Evolutionary conservation across 2,888 invertebrate genomes (phyloP), one percentile per base, ranked within the genome.

Genomic region (Acronicta alni): DNA sequence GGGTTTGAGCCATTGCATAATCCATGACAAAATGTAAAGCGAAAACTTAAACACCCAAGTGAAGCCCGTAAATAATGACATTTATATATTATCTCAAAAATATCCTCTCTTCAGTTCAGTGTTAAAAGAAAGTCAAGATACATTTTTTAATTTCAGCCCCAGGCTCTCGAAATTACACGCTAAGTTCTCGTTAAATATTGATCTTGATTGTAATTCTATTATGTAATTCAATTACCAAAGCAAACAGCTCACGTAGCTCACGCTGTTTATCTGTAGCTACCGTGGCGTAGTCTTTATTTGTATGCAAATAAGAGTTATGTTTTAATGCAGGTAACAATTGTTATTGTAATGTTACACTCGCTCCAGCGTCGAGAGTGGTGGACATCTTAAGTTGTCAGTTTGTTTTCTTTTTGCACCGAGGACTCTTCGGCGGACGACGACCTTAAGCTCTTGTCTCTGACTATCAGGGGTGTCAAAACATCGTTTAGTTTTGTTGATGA

Each of bases 341-440:
- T 91, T 91, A 91, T 93, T 92, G 88, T 93, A 91, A 91, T 90
- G 86, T 85, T 84, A 89, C 87, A 87, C 88, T 88, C 75, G 81
- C 69, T 72, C 59, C 75, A 64, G 71, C 64, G 77, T 77, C 75
- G 79, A 68, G 83, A 88, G 84, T 84, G 79, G 80, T 84, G 90
- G 90, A 90, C 89, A 89, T 90, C 91, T 92, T 89, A 86, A 89
- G 85, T 88, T 91, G 91, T 91, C 89, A 90, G 88, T 87, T 87
- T 90, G 87, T 91, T 92, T 91, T 93, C 89, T 91, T 92, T 91
- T 89, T 88, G 89, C 88, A 85, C 84, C 84, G 83, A 84, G 72
- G 76, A 75, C 85, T 84, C 88, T 90, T 79, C 72, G 61, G 53
- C 87, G 93, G 89, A 68, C 92, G 85, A 87, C 87, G 93, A 93